Evolutionary conservation across 1,140 invertebrate genomes (phyloP).

Genomic region (Schlechtendalia chinensis): DNA sequence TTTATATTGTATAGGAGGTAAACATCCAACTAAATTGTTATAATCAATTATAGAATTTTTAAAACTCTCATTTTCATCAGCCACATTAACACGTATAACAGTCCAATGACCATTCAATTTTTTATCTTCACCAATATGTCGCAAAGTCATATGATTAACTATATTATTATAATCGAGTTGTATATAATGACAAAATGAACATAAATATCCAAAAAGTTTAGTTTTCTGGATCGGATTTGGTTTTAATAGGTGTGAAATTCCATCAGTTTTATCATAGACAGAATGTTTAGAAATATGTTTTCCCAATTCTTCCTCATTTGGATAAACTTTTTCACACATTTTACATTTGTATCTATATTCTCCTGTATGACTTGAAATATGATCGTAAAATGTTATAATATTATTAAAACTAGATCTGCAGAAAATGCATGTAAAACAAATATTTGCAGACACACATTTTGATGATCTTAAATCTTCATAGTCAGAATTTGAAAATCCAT

Average conservation of each 20-base stretch:
- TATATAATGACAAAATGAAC: slow-evolving; percentile 37
- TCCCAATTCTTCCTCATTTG: slow-evolving; percentile 9
- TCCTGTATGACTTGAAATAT: slow-evolving; percentile 30
- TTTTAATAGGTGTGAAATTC: not conserved
- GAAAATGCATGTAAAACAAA: slow-evolving; percentile 28
- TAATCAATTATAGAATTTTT: not conserved
- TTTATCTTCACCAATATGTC: slow-evolving; percentile 34
- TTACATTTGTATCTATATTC: slow-evolving; percentile 40
- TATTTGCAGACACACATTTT: not conserved
- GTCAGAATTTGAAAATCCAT: not conserved
- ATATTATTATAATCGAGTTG: slow-evolving; percentile 28
- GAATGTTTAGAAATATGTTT: slow-evolving; percentile 20
- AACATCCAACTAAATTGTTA: slow-evolving; percentile 1
- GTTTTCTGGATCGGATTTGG: not conserved
- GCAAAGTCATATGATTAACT: not conserved
- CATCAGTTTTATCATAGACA: slow-evolving; percentile 2
- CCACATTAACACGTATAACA: slow-evolving; percentile 24
- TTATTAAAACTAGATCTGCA: not conserved
- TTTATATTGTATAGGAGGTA: not conserved
- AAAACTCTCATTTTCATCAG: not conserved
- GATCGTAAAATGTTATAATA: slow-evolving; percentile 10
- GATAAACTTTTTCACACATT: slow-evolving; percentile 8
- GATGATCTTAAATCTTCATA: not conserved
- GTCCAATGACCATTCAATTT: slow-evolving; percentile 27
- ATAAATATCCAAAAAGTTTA: slow-evolving; percentile 20